Conservation (phyloP, 2,888 invertebrate genomes). For the Ormia ochracea region DNA sequence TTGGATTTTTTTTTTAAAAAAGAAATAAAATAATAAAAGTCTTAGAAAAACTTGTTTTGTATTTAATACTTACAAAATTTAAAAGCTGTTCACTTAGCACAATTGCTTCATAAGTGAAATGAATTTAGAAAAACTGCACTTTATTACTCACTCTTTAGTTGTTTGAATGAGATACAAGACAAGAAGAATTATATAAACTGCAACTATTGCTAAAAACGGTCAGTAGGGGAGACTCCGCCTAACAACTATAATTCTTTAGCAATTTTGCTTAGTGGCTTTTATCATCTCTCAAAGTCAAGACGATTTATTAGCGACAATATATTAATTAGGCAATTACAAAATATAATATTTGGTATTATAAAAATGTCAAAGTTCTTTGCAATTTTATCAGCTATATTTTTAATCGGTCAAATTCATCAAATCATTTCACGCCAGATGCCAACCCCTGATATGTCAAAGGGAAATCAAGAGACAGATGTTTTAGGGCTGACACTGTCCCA, state of each 20-base stretch:
- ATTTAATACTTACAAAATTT: not conserved
- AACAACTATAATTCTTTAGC: not conserved
- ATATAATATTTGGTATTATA: not conserved
- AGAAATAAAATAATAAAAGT: not conserved
- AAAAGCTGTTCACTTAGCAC: not conserved
- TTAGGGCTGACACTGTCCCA: not conserved
- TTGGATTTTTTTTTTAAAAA: not conserved
- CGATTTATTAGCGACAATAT: not conserved
- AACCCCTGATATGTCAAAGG: not conserved
- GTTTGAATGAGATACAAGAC: not conserved
- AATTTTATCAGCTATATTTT: not conserved
- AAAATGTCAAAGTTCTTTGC: slow-evolving; percentile 1
- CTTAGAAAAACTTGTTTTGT: not conserved
- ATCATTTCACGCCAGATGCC: not conserved
- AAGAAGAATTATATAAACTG: not conserved
- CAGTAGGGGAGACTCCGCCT: not conserved
- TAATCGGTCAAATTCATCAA: not conserved
- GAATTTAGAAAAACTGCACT: not conserved
- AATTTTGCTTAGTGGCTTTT: not conserved
- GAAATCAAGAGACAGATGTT: not conserved
- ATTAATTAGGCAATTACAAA: not conserved
- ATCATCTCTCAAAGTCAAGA: not conserved
- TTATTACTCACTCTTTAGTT: slow-evolving; percentile 1
- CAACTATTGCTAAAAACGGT: not conserved
- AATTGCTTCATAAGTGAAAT: not conserved